These are phyloP conservation scores for Pristionchus japonicus DNA, from an alignment of 2,888 invertebrate genomes.

Conservation along the genomic window DNA sequence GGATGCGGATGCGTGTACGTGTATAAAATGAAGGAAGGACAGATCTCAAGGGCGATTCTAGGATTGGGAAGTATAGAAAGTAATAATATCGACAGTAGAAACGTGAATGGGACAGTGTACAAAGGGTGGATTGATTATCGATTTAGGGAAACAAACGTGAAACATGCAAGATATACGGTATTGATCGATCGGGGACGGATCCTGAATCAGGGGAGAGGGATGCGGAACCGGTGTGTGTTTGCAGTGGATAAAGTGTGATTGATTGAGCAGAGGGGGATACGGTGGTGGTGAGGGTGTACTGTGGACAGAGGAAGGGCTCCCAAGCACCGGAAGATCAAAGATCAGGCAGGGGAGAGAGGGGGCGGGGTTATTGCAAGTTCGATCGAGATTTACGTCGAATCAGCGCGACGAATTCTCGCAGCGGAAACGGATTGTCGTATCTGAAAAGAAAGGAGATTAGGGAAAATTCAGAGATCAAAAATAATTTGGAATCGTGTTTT, in stretches of 20 bases:
- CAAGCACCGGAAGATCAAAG: background rate
- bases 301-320: background rate
- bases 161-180: conserved; percentile 30
- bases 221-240: conserved; percentile 5
- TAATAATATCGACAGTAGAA: background rate
- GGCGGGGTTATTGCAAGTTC: conserved; percentile 34
- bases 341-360: background rate
- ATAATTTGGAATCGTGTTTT: too few species aligned
- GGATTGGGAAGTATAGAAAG: background rate
- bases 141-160: too few species aligned
- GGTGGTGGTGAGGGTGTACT: background rate
- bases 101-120: background rate
- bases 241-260: background rate
- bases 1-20: background rate
- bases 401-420: background rate
- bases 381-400: conserved; percentile 44
- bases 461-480: too few species aligned
- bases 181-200: background rate
- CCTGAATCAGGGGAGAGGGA: background rate
- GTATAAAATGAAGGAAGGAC: background rate
- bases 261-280: background rate
- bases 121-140: too few species aligned
- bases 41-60: background rate
- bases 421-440: conserved; percentile 45
- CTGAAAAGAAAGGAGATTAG: background rate